Percentiles rank a stretch among this genome's conserved stretches.
Conservation (phyloP, 2,113 vertebrate genomes). For the Callopanchax toddi region DNA sequence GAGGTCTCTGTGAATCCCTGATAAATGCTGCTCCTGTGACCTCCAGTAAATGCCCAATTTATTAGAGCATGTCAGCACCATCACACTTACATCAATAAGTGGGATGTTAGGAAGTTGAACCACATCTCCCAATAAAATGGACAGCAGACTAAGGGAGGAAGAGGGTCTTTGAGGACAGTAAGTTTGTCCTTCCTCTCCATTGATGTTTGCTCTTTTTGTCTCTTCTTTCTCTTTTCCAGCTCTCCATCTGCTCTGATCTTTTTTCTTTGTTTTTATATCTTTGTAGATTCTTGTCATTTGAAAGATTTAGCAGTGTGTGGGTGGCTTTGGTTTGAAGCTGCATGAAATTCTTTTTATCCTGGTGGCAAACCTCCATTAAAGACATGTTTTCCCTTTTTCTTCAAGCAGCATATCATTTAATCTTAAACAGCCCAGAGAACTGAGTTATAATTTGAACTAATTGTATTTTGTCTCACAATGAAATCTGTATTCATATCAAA, state of each 20-base stretch:
- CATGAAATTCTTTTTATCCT: conserved; percentile 4
- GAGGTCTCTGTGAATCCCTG: conserved; percentile 7
- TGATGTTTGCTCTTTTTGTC: not conserved
- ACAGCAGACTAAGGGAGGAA: conserved; percentile 7
- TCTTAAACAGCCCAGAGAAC: not conserved
- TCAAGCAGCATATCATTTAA: not conserved
- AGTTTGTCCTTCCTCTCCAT: conserved; percentile 5
- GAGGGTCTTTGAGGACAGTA: not conserved
- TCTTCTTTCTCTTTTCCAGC: not conserved
- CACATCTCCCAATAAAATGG: conserved; percentile 10
- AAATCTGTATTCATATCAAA: not conserved
- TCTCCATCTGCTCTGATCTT: not conserved
- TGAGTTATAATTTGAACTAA: not conserved
- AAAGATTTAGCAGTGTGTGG: not conserved
- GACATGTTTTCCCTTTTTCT: not conserved
- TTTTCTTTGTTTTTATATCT: not conserved
- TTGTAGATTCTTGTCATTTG: not conserved
- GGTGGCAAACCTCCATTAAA: conserved; percentile 2
- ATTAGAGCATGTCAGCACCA: not conserved
- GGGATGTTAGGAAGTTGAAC: conserved; percentile 6
- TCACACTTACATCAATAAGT: conserved; percentile 27
- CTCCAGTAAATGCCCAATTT: not conserved
- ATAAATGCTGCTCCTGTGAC: conserved; percentile 13
- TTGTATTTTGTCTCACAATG: not conserved
- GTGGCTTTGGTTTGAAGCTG: not conserved